These are phyloP conservation scores for Caracal caracal DNA, from an alignment of 2,113 vertebrate species.

Conservation along the genomic window DNA sequence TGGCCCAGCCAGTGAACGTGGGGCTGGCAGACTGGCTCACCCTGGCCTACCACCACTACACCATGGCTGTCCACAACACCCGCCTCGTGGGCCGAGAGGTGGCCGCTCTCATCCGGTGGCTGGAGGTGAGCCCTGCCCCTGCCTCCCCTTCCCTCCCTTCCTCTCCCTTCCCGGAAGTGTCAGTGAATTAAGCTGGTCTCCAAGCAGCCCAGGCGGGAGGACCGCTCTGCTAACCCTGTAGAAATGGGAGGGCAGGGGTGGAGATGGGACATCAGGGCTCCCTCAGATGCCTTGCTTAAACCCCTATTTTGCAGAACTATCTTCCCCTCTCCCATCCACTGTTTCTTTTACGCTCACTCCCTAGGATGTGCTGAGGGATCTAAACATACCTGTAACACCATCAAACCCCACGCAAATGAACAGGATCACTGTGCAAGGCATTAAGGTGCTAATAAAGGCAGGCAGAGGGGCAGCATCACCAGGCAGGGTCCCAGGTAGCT, in stretches of 20 bases:
- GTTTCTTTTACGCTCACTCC: neutral
- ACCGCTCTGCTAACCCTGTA: neutral
- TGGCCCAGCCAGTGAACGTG: slow-evolving; percentile 87
- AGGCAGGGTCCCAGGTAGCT: neutral
- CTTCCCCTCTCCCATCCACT: neutral
- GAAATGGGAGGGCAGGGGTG: neutral
- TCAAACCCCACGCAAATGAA: neutral
- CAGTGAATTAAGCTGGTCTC: neutral
- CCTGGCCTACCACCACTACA: slow-evolving; percentile 91
- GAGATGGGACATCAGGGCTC: neutral
- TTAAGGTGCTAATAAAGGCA: neutral
- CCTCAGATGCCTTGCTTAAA: neutral
- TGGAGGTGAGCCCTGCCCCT: slow-evolving; percentile 88
- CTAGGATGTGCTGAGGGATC: neutral
- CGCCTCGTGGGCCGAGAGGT: slow-evolving; percentile 92
- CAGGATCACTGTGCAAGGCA: neutral
- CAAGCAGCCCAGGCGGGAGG: neutral
- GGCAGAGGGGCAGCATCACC: neutral
- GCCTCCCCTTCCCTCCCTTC: too few species aligned
- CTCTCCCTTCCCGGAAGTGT: neutral
- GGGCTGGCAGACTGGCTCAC: slow-evolving; percentile 92
- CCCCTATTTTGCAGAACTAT: neutral
- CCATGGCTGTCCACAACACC: slow-evolving; percentile 90
- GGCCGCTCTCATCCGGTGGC: slow-evolving; percentile 89
- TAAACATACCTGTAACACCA: neutral